Evolutionary conservation across 2,797 vertebrate species (phyloP).

Genomic region (Artibeus lituratus): DNA sequence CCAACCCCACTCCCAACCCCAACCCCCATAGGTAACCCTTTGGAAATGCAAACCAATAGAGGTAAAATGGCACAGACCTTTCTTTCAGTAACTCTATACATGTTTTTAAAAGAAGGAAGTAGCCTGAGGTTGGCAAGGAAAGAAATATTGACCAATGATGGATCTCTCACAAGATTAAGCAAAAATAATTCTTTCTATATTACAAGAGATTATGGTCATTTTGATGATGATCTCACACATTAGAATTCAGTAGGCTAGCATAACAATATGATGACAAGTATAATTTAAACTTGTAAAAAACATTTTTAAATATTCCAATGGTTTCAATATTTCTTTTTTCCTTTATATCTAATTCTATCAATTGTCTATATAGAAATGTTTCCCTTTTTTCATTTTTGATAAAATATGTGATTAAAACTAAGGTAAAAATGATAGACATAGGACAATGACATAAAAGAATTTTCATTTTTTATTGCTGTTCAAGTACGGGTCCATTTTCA

Average conservation of each 20-base stretch:
- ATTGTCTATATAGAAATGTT: background rate
- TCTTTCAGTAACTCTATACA: background rate
- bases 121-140: background rate
- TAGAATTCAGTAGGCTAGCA: background rate
- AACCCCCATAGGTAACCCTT: background rate
- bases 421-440: background rate
- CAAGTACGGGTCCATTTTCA: too few relatives aligned
- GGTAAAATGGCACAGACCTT: background rate
- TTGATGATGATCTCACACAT: background rate
- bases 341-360: background rate
- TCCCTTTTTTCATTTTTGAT: background rate
- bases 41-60: conserved; percentile 11
- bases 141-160: background rate
- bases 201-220: background rate
- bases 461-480: too few relatives aligned
- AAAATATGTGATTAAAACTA: background rate
- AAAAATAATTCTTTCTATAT: background rate
- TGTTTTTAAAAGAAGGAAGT: background rate
- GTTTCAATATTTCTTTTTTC: background rate
- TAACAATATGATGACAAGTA: background rate
- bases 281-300: background rate
- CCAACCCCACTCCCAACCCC: background rate
- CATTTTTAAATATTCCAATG: background rate
- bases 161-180: background rate
- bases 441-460: background rate